These are phyloP conservation scores for Sceliomorpha sp. DNA, from an alignment of 2,888 invertebrate genomes.

Conservation along the genomic window DNA sequence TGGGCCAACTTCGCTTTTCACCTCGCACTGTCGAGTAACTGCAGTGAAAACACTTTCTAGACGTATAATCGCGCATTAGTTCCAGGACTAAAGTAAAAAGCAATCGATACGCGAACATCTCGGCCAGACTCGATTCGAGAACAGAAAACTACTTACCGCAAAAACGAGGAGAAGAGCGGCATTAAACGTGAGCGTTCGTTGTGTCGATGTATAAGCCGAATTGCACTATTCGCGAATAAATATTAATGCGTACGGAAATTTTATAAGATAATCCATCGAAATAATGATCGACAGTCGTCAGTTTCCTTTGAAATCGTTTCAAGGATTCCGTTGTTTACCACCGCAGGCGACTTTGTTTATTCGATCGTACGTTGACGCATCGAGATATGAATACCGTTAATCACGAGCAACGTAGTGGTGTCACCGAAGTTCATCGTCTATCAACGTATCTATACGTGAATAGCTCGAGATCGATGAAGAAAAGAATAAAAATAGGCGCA, in stretches of 20 bases:
- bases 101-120: constrained; percentile 36
- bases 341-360: no score
- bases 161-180: background rate
- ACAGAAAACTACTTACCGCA: background rate
- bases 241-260: no score
- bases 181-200: no score
- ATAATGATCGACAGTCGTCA: no score
- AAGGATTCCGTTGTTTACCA: no score
- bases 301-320: no score
- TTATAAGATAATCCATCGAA: no score
- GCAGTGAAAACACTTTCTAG: constrained; percentile 58
- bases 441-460: constrained; percentile 37
- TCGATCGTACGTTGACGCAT: no score
- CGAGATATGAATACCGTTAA: no score
- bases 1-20: constrained; percentile 57
- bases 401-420: constrained; percentile 28
- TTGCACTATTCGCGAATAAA: no score
- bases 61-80: constrained; percentile 24
- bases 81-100: constrained; percentile 28
- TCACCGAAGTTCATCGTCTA: constrained; percentile 31
- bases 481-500: constrained; percentile 33
- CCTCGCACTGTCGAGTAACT: constrained; percentile 55
- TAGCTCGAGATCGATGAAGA: constrained; percentile 29
- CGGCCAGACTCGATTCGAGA: background rate
- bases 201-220: no score